These are phyloP conservation scores for Cryptotermes secundus DNA, from an alignment of 1,140 invertebrate genomes.

Conservation along the genomic window DNA sequence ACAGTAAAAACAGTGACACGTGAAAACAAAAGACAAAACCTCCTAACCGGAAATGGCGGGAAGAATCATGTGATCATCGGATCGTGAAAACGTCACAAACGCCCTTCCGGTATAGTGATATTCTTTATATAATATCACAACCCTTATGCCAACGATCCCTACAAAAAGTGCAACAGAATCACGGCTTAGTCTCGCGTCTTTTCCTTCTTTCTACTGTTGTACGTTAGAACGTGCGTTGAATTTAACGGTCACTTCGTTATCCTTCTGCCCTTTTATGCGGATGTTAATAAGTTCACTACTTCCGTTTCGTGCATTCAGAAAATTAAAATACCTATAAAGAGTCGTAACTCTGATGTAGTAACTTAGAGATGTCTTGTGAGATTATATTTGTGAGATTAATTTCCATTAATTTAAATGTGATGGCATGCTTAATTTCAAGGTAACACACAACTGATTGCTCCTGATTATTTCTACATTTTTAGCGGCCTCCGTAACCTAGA, in stretches of 20 bases:
- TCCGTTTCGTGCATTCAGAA: not conserved
- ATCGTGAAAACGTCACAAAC: constrained; percentile 4
- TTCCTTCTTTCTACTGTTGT: not conserved
- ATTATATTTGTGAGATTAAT: not conserved
- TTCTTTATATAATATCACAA: not conserved
- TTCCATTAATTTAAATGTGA: not conserved
- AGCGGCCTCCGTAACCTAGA: no score
- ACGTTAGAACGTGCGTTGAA: not conserved
- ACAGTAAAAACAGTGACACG: not conserved
- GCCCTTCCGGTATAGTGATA: constrained; percentile 2
- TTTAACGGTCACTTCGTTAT: not conserved
- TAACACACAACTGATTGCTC: not conserved
- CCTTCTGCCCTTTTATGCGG: not conserved
- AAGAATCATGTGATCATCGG: not conserved
- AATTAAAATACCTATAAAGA: not conserved
- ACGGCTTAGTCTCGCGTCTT: not conserved
- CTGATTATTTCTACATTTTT: no score
- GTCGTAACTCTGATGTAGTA: not conserved
- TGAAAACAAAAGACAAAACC: not conserved
- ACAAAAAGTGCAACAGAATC: not conserved
- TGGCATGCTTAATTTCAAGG: not conserved
- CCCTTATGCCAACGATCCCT: not conserved
- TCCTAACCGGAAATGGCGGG: not conserved
- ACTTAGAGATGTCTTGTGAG: not conserved
- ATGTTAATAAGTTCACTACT: not conserved